Percentiles rank a stretch among this genome's conserved stretches.
phyloP scores from a whole-genome alignment of 2,797 vertebrate genomes.

The Pogoniulus pusillus region DNA sequence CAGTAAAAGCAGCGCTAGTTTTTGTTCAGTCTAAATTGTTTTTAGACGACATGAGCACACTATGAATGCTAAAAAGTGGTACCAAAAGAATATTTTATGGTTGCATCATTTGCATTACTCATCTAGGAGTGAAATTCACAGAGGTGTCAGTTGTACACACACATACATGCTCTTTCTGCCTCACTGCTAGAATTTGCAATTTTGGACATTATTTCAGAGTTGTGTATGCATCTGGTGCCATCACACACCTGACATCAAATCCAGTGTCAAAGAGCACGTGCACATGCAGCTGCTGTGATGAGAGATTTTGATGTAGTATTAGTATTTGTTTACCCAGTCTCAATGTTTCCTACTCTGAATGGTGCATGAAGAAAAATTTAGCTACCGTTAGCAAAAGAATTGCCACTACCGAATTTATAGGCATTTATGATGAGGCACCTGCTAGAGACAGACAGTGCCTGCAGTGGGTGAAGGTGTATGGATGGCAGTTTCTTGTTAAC shows the following conservation, averaged over 20 bases:
- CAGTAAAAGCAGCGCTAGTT: conserved; percentile 64
- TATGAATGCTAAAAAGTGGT: conserved; percentile 69
- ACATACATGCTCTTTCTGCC: background rate
- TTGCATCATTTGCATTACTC: conserved; percentile 63
- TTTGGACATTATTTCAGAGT: background rate
- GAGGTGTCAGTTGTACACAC: background rate
- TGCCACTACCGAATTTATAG: background rate
- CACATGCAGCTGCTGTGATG: background rate
- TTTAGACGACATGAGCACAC: conserved; percentile 54
- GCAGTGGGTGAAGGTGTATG: too few species aligned
- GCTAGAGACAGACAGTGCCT: background rate
- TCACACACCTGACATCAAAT: background rate
- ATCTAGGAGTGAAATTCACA: conserved; percentile 41
- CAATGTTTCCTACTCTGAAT: background rate
- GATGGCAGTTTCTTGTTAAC: background rate
- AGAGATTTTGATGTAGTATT: background rate
- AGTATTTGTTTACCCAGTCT: background rate
- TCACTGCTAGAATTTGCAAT: background rate
- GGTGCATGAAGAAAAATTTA: background rate
- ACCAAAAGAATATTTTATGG: conserved; percentile 52
- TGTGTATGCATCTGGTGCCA: background rate
- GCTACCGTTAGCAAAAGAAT: background rate
- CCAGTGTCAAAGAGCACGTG: background rate
- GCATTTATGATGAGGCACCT: background rate
- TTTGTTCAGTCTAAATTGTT: conserved; percentile 74